These are phyloP conservation scores for Irena cyanogastra DNA, from an alignment of 2,113 vertebrate species.

Conservation along the genomic window DNA sequence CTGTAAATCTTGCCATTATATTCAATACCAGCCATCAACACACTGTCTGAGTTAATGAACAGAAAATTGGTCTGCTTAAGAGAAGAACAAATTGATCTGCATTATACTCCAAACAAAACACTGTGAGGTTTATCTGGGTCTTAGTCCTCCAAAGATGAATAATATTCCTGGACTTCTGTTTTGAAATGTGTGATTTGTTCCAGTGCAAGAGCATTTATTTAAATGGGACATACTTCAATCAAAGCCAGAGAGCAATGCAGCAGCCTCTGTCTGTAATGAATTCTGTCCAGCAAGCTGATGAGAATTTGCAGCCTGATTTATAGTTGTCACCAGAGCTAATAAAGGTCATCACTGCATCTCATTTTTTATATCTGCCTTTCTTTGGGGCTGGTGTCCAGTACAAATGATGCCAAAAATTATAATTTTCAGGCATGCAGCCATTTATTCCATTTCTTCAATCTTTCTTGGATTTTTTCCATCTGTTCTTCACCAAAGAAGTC, in stretches of 20 bases:
- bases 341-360: constrained; percentile 67
- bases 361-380: constrained; percentile 53
- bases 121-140: background rate
- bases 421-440: constrained; percentile 7
- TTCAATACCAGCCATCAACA: background rate
- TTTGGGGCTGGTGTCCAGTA: background rate
- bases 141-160: background rate
- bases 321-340: constrained; percentile 66
- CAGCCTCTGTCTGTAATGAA: constrained; percentile 52
- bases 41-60: constrained; percentile 36
- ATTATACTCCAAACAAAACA: constrained; percentile 6
- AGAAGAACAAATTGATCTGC: constrained; percentile 43
- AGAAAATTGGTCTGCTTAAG: constrained; percentile 46
- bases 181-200: constrained; percentile 16
- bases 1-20: constrained; percentile 16
- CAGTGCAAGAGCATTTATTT: background rate
- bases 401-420: constrained; percentile 29
- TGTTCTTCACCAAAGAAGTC: background rate
- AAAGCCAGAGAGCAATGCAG: constrained; percentile 40
- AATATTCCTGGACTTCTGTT: background rate
- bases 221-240: constrained; percentile 43
- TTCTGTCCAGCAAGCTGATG: constrained; percentile 59
- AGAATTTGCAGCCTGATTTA: constrained; percentile 68
- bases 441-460: constrained; percentile 9
- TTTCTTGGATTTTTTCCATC: background rate